phyloP scores from a whole-genome alignment of 2,888 invertebrate species.

The Linyphia triangularis region DNA sequence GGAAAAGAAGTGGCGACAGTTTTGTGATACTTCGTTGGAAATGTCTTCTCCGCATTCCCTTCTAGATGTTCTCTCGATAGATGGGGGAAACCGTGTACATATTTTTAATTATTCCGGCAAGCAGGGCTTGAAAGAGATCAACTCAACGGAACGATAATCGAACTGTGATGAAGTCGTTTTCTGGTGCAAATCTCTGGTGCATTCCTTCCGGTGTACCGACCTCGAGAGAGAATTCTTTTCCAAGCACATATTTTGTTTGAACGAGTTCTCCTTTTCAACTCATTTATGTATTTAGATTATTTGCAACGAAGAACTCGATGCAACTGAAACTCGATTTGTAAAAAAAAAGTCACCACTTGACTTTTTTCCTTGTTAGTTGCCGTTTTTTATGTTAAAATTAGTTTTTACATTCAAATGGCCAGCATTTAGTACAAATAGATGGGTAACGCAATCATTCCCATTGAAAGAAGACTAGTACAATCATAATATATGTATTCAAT shows the following conservation, averaged over 20 bases:
- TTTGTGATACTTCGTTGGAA: neutral
- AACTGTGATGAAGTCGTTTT: neutral
- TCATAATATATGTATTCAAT: too few relatives aligned
- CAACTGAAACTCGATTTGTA: neutral
- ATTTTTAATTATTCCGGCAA: neutral
- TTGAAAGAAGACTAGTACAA: too few relatives aligned
- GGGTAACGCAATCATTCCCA: too few relatives aligned
- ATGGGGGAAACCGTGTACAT: neutral
- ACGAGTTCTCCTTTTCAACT: neutral
- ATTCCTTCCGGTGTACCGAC: neutral
- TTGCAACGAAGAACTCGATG: neutral
- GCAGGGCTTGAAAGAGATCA: neutral
- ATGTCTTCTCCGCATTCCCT: neutral
- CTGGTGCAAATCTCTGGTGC: neutral
- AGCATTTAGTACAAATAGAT: too few relatives aligned
- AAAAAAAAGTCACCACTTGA: too few relatives aligned
- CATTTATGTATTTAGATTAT: neutral
- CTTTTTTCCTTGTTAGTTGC: too few relatives aligned
- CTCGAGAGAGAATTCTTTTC: neutral
- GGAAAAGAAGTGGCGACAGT: neutral
- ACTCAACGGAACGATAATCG: neutral
- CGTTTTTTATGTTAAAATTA: too few relatives aligned
- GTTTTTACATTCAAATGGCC: too few relatives aligned
- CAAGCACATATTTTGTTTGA: neutral
- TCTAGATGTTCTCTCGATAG: neutral